Conservation (phyloP, 2,113 vertebrate species). For the Sphyrna mokarran region DNA sequence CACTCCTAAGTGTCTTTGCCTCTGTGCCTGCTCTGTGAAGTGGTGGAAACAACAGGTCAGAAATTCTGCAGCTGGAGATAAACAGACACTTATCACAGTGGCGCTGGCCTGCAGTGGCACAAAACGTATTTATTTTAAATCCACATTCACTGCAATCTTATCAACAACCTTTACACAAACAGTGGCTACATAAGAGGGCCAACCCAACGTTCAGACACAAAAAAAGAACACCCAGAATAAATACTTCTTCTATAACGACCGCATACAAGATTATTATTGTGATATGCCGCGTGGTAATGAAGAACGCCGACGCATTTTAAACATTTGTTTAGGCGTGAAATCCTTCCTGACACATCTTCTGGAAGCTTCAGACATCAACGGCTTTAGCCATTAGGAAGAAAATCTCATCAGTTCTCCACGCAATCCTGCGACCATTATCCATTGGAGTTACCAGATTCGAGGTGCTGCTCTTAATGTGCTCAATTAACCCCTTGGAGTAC, state of each 20-base stretch:
- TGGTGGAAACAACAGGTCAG: slow-evolving; percentile 32
- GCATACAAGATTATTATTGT: not conserved
- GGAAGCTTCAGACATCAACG: not conserved
- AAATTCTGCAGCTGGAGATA: slow-evolving; percentile 32
- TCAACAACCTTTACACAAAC: not conserved
- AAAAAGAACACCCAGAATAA: slow-evolving; percentile 18
- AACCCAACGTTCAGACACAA: not conserved
- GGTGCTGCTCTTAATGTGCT: not conserved
- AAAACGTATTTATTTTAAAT: slow-evolving; percentile 34
- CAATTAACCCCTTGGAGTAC: not conserved
- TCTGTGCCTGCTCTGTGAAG: slow-evolving; percentile 17
- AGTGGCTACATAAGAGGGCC: not conserved
- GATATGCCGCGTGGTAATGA: not conserved
- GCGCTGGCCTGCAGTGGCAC: not conserved
- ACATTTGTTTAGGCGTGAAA: slow-evolving; percentile 21
- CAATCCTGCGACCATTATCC: not conserved
- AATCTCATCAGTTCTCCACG: slow-evolving; percentile 12
- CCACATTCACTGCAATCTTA: slow-evolving; percentile 25
- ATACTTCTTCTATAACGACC: not conserved
- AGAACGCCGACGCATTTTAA: not conserved
- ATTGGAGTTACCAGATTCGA: not conserved
- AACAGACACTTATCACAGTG: slow-evolving; percentile 21
- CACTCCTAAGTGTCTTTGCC: not conserved
- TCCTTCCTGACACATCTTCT: not conserved
- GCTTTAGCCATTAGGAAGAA: not conserved